Conservation (phyloP, 2,888 invertebrate genomes). For the Coenonympha glycerion region DNA sequence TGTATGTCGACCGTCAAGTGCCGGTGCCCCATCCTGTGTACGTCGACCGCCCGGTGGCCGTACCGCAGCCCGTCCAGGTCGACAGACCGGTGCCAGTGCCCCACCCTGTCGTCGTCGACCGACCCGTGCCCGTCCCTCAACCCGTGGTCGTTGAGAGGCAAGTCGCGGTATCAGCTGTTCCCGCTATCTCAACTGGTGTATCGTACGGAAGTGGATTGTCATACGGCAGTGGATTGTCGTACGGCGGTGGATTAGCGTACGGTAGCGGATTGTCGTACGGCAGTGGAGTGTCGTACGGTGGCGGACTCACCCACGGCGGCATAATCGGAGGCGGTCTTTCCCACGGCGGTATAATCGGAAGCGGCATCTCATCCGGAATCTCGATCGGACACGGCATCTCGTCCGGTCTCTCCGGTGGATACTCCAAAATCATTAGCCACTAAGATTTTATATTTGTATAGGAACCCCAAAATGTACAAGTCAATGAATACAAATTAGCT, state of each 20-base stretch:
- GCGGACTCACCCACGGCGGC: too few species aligned
- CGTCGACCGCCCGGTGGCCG: constrained; percentile 74
- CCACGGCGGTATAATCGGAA: too few species aligned
- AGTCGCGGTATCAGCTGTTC: constrained; percentile 39
- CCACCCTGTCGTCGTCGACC: constrained; percentile 42
- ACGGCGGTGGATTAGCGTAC: not conserved
- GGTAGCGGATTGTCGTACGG: constrained; percentile 14
- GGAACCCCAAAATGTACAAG: constrained; percentile 27
- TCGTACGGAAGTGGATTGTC: not conserved
- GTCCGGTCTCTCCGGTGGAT: constrained; percentile 26
- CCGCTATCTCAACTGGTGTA: constrained; percentile 5
- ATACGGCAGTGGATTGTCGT: constrained; percentile 1
- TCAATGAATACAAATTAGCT: constrained; percentile 29
- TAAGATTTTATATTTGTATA: constrained; percentile 25
- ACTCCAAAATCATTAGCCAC: constrained; percentile 30
- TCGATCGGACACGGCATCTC: constrained; percentile 15
- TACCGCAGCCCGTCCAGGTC: constrained; percentile 77
- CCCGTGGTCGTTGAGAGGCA: constrained; percentile 50
- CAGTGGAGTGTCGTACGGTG: constrained; percentile 10
- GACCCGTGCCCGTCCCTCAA: constrained; percentile 56
- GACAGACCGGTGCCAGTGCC: constrained; percentile 65
- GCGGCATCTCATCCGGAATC: too few species aligned
- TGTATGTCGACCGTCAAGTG: constrained; percentile 75
- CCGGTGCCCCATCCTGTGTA: constrained; percentile 72
- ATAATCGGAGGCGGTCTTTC: too few species aligned